Conservation (phyloP, 2,797 vertebrate species). For the Diplodus sargus region DNA sequence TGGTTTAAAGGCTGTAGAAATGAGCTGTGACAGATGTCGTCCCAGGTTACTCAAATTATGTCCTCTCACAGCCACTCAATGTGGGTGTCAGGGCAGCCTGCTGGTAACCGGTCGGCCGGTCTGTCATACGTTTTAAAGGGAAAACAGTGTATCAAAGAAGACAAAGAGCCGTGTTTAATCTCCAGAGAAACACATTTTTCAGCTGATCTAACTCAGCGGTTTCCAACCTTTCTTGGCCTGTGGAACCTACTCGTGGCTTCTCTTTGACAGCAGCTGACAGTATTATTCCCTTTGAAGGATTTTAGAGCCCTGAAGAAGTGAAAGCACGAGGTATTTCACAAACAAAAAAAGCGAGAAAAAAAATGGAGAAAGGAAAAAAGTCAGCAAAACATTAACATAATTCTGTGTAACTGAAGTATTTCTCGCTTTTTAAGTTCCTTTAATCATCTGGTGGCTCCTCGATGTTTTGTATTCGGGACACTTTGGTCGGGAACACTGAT, state of each 20-base stretch:
- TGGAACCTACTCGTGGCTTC: neutral
- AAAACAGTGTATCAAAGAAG: neutral
- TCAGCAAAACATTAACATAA: no score
- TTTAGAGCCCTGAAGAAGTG: neutral
- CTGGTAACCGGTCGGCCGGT: neutral
- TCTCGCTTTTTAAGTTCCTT: neutral
- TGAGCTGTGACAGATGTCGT: neutral
- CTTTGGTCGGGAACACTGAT: neutral
- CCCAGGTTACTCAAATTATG: neutral
- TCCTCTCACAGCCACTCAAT: neutral
- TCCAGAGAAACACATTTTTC: neutral
- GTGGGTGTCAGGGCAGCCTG: neutral
- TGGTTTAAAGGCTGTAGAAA: neutral
- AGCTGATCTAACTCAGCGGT: neutral
- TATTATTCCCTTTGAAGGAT: no score
- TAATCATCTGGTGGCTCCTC: neutral
- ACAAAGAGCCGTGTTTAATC: neutral
- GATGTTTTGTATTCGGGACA: neutral
- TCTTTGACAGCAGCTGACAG: neutral
- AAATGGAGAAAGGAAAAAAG: neutral
- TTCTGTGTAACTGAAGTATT: neutral
- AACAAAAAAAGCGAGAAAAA: neutral
- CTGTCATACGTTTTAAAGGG: neutral
- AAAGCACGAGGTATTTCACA: neutral
- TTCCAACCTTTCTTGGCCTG: neutral